A percentile compares a stretch with the other conserved stretches of the same genome.
Evolutionary conservation across 2,888 invertebrate genomes (phyloP).

Genomic region (Nomada goodeniana): DNA sequence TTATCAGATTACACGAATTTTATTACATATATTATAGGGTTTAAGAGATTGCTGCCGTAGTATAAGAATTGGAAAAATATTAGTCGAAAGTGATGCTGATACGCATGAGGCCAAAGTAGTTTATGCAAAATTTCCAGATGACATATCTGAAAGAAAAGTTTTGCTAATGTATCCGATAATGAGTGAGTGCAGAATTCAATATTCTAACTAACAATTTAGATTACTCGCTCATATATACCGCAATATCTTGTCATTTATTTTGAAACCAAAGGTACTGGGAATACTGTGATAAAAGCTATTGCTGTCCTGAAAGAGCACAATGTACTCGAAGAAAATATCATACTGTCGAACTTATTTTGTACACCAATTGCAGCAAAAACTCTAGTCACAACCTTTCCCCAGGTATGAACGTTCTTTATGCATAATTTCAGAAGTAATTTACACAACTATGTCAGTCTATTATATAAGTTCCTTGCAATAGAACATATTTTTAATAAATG

Average conservation of each 20-base stretch:
- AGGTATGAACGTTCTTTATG: constrained; percentile 84
- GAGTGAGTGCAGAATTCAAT: constrained; percentile 87
- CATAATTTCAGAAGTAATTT: background rate
- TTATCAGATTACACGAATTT: background rate
- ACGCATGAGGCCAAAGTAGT: constrained; percentile 98
- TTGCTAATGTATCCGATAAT: constrained; percentile 99
- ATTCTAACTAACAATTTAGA: background rate
- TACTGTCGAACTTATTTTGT: constrained; percentile 98
- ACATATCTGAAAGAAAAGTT: constrained; percentile 94
- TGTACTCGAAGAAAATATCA: constrained; percentile 96
- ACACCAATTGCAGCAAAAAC: constrained; percentile 96
- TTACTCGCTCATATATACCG: no score
- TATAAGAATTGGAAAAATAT: constrained; percentile 98
- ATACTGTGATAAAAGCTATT: constrained; percentile 97
- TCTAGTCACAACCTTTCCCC: constrained; percentile 93
- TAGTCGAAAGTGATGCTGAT: constrained; percentile 98
- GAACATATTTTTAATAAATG: background rate
- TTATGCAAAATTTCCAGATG: constrained; percentile 98
- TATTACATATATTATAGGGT: constrained; percentile 86
- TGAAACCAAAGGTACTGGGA: constrained; percentile 90
- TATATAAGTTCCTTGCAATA: background rate
- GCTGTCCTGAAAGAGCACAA: constrained; percentile 97
- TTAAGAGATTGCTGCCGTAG: constrained; percentile 98
- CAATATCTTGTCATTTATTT: background rate
- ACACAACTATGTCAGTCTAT: background rate